Conservation (phyloP, 2,797 vertebrate genomes). For the Brachyrhaphis roseni region DNA sequence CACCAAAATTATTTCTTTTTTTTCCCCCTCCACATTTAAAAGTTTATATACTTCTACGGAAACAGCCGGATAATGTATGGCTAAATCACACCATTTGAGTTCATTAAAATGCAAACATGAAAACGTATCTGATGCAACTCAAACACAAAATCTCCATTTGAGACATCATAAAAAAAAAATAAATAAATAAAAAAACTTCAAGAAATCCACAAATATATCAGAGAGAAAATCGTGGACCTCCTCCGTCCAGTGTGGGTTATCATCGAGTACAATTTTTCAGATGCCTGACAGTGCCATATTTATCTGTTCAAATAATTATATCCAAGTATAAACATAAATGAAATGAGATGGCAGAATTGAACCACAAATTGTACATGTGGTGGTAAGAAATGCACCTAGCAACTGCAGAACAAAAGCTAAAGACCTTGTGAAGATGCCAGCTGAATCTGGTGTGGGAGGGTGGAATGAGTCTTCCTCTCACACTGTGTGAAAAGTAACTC, state of each 20-base stretch:
- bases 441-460: background rate
- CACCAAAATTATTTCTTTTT: background rate
- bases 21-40: background rate
- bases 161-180: background rate
- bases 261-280: background rate
- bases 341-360: background rate
- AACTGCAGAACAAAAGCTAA: background rate
- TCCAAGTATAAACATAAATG: background rate
- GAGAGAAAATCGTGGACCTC: background rate
- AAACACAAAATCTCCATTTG: background rate
- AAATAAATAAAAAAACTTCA: background rate
- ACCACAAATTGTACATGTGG: background rate
- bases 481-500: background rate
- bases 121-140: background rate
- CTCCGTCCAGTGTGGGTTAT: background rate
- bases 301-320: background rate
- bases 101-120: background rate
- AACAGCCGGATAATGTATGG: background rate
- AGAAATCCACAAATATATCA: background rate
- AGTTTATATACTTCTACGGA: background rate
- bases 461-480: background rate
- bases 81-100: background rate
- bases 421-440: background rate
- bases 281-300: background rate
- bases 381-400: background rate